phyloP scores from a whole-genome alignment of 2,888 invertebrate species.

The Baccha elongata region DNA sequence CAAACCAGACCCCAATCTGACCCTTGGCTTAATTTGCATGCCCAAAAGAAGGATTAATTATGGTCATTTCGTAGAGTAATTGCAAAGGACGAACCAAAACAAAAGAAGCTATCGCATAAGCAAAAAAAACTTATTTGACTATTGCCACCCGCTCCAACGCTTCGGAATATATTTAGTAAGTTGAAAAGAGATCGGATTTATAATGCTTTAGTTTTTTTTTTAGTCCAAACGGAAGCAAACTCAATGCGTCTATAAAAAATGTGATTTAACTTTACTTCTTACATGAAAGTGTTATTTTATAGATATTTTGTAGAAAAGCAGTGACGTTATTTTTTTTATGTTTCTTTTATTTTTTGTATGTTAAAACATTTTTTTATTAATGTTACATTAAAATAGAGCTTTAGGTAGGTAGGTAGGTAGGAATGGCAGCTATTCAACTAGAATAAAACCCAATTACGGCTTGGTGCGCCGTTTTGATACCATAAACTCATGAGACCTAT shows the following conservation, averaged over 20 bases:
- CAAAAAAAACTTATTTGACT: constrained; percentile 32
- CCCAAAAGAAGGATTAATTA: constrained; percentile 70
- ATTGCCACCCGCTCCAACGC: constrained; percentile 36
- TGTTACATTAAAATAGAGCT: too few species aligned
- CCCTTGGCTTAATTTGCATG: constrained; percentile 68
- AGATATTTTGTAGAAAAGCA: too few species aligned
- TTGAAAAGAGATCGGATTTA: constrained; percentile 8
- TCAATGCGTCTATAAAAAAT: constrained; percentile 60
- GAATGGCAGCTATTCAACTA: too few species aligned
- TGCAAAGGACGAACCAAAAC: constrained; percentile 66
- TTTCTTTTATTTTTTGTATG: too few species aligned
- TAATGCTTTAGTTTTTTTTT: constrained; percentile 34
- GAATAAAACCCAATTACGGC: too few species aligned
- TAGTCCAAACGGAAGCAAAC: constrained; percentile 34
- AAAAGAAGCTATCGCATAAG: constrained; percentile 46
- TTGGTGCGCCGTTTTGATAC: too few species aligned
- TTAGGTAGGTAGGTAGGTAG: too few species aligned
- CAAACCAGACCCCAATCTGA: constrained; percentile 30
- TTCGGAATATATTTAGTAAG: constrained; percentile 1
- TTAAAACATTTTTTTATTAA: too few species aligned
- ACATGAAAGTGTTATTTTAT: too few species aligned
- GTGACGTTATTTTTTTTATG: neutral
- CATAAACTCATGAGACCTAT: too few species aligned
- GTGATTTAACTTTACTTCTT: constrained; percentile 1
- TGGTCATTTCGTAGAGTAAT: constrained; percentile 72